A percentile compares a stretch with the other conserved stretches of the same genome.
Conservation (phyloP, 2,888 invertebrate species). For the Pollenia angustigena region DNA sequence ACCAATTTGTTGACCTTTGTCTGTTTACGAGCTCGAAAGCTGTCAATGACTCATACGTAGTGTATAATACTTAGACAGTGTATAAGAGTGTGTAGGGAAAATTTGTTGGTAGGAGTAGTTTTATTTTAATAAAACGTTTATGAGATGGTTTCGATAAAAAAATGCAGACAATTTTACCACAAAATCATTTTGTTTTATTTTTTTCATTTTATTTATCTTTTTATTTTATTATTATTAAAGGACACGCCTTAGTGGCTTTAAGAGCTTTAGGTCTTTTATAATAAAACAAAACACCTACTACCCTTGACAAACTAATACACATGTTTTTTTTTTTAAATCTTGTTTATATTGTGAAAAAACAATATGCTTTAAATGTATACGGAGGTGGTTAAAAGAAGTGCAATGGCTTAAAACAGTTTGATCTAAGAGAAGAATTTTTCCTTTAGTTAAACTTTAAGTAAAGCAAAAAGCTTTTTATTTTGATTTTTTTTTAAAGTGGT, state of each 20-base stretch:
- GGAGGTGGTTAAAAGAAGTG: not conserved
- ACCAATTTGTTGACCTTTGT: slow-evolving; percentile 25
- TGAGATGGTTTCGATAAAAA: slow-evolving; percentile 23
- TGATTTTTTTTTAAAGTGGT: too few relatives aligned
- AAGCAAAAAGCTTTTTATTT: too few relatives aligned
- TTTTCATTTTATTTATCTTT: slow-evolving; percentile 9
- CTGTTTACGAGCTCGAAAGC: slow-evolving; percentile 19
- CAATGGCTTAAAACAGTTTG: too few relatives aligned
- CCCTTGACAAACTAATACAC: not conserved
- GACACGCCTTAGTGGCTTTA: slow-evolving; percentile 60
- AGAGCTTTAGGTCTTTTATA: slow-evolving; percentile 12
- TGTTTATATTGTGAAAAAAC: not conserved
- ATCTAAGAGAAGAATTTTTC: too few relatives aligned
- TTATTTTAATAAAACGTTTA: not conserved
- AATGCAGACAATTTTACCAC: slow-evolving; percentile 48
- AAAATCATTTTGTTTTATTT: slow-evolving; percentile 46
- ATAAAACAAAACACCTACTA: slow-evolving; percentile 9
- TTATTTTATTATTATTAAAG: slow-evolving; percentile 60
- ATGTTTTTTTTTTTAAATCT: not conserved
- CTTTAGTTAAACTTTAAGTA: too few relatives aligned
- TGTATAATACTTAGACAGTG: not conserved
- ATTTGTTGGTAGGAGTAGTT: not conserved
- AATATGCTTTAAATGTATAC: not conserved
- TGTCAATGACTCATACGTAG: slow-evolving; percentile 50
- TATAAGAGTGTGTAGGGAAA: not conserved